phyloP scores from a whole-genome alignment of 2,797 vertebrate species.

The Notolabrus celidotus region DNA sequence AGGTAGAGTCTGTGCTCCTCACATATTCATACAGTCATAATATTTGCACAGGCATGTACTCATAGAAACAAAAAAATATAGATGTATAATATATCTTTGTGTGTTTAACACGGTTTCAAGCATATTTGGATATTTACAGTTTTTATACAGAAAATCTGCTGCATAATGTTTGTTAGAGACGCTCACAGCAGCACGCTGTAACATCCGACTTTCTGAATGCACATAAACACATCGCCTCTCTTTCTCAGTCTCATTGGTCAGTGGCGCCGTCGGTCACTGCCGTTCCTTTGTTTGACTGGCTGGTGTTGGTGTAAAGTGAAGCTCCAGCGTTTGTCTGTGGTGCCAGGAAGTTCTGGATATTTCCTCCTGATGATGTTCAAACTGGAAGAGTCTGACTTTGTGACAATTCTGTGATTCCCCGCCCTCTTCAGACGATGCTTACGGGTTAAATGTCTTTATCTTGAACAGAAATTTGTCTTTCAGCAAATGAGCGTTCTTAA shows the following conservation, averaged over 20 bases:
- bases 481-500: neutral
- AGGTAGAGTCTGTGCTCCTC: conserved; percentile 45
- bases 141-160: conserved; percentile 27
- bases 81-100: conserved; percentile 4
- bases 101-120: conserved; percentile 53
- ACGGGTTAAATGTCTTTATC: neutral
- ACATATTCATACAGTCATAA: conserved; percentile 39
- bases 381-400: neutral
- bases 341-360: conserved; percentile 26
- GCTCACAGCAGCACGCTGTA: neutral
- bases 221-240: neutral
- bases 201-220: neutral
- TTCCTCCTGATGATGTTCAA: neutral
- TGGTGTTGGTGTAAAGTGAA: conserved; percentile 2
- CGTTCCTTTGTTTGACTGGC: neutral
- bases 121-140: conserved; percentile 60
- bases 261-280: conserved; percentile 4
- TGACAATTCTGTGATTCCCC: neutral
- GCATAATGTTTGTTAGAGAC: conserved; percentile 9
- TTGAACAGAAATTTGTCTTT: neutral
- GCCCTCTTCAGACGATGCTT: neutral
- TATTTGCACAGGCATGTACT: conserved; percentile 42
- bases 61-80: conserved; percentile 37
- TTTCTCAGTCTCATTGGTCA: neutral
- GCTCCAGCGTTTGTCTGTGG: neutral